Conservation (phyloP, 2,113 vertebrate genomes). For the Serilophus lunatus region DNA sequence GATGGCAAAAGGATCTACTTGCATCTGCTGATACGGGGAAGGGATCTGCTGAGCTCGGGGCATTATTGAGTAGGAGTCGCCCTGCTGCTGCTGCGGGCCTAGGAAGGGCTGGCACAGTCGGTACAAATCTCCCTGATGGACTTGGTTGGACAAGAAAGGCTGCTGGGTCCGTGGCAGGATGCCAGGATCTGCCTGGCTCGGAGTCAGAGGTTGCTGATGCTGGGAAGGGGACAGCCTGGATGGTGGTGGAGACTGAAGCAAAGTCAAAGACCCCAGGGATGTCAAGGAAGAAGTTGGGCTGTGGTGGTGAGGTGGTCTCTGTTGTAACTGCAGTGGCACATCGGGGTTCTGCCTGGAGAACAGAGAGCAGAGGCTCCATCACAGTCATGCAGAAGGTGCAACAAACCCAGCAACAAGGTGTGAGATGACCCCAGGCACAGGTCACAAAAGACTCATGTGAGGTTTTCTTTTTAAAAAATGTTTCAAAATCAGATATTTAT, state of each 20-base stretch:
- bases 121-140: conserved; percentile 77
- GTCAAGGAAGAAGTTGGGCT: conserved; percentile 95
- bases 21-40: conserved; percentile 80
- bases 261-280: conserved; percentile 87
- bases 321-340: conserved; percentile 75
- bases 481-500: background rate
- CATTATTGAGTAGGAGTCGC: conserved; percentile 80
- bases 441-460: background rate
- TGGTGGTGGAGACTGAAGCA: conserved; percentile 87
- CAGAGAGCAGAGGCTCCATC: conserved; percentile 2
- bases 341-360: conserved; percentile 87
- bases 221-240: conserved; percentile 81
- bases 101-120: conserved; percentile 61
- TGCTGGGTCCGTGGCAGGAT: conserved; percentile 72
- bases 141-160: conserved; percentile 71
- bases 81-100: conserved; percentile 76
- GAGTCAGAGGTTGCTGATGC: conserved; percentile 72
- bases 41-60: conserved; percentile 83
- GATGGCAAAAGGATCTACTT: conserved; percentile 87
- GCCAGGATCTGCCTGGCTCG: conserved; percentile 73
- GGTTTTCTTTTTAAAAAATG: background rate
- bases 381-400: background rate
- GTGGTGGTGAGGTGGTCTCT: conserved; percentile 86
- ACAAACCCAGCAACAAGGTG: background rate
- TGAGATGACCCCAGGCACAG: background rate